Evolutionary conservation across 1,140 invertebrate species (phyloP).

Genomic region (Megalonaias nervosa): DNA sequence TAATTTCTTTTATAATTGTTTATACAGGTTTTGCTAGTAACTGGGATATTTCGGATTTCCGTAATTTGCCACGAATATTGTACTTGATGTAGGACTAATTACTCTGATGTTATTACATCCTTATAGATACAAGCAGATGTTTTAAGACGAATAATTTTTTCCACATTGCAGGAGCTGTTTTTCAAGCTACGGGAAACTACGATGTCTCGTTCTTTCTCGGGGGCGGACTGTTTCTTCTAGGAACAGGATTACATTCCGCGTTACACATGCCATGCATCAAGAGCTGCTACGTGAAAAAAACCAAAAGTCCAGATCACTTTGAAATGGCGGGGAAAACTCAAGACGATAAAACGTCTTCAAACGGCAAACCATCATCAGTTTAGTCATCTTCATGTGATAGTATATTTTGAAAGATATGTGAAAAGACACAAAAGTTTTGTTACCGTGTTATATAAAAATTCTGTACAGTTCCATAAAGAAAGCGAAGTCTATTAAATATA

Average conservation of each 20-base stretch:
- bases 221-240: conserved; percentile 82
- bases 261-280: conserved; percentile 57
- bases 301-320: too few species aligned
- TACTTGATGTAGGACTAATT: not conserved
- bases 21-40: not conserved
- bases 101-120: not conserved
- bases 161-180: conserved; percentile 82
- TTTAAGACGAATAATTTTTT: not conserved
- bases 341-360: too few species aligned
- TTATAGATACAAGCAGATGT: not conserved
- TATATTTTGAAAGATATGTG: too few species aligned
- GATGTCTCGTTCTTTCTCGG: conserved; percentile 94
- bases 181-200: conserved; percentile 89
- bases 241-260: conserved; percentile 54
- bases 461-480: too few species aligned
- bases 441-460: too few species aligned
- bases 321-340: too few species aligned
- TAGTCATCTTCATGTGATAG: too few species aligned
- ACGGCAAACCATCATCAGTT: too few species aligned
- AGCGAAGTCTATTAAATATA: too few species aligned
- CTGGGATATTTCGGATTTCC: not conserved
- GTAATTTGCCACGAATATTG: not conserved
- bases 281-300: conserved; percentile 13
- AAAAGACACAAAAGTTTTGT: too few species aligned
- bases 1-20: too few species aligned